These are phyloP conservation scores for Labeo catla DNA, from an alignment of 2,113 vertebrate species.

Conservation along the genomic window DNA sequence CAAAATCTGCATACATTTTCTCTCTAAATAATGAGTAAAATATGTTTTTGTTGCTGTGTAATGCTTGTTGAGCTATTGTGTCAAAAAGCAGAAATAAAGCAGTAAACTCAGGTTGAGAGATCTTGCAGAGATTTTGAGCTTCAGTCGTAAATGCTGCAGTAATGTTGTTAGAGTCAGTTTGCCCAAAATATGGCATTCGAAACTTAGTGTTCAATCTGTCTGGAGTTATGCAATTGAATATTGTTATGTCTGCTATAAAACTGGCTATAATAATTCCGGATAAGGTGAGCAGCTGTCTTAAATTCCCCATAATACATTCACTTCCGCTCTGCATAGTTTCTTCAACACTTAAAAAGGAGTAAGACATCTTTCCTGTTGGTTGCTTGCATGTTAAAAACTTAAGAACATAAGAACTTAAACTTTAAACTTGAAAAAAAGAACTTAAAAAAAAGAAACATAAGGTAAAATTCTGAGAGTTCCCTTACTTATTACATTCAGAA, in stretches of 20 bases:
- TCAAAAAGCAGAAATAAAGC: neutral
- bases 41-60: neutral
- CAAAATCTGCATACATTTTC: neutral
- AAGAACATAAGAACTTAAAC: too few species aligned
- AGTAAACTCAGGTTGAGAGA: neutral
- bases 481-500: neutral
- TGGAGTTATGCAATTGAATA: neutral
- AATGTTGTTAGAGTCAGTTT: neutral
- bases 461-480: neutral
- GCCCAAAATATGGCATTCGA: neutral
- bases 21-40: neutral
- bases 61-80: neutral
- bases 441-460: neutral
- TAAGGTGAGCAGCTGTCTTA: neutral
- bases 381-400: neutral
- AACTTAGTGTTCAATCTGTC: neutral
- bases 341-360: neutral
- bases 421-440: too few species aligned
- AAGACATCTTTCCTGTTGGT: neutral
- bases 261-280: neutral
- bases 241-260: neutral
- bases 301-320: neutral
- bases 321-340: neutral
- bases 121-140: neutral
- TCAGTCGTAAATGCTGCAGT: neutral